Conservation (phyloP, 92 coral and sea anemone genomes). For the Scolanthus callimorphus region DNA sequence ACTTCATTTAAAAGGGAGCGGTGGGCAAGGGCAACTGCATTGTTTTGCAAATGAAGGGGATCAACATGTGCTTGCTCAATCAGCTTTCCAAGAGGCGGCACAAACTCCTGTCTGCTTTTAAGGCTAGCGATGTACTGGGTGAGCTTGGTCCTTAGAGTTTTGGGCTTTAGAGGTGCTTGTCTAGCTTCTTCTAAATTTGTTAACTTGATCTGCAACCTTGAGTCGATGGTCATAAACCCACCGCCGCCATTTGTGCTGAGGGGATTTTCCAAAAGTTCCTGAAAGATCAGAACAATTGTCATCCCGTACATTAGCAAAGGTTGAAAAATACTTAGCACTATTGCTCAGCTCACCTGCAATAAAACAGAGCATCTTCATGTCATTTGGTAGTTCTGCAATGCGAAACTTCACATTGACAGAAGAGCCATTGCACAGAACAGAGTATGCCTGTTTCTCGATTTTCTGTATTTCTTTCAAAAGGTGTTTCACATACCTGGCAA, state of each 20-base stretch:
- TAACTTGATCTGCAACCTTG: slow-evolving; percentile 29
- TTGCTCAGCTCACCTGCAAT: slow-evolving; percentile 36
- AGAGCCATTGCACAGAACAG: slow-evolving; percentile 15
- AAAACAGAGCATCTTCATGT: slow-evolving; percentile 51
- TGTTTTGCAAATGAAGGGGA: slow-evolving; percentile 51
- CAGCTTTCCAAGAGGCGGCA: slow-evolving; percentile 37
- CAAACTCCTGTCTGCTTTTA: slow-evolving; percentile 54
- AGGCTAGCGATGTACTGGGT: slow-evolving; percentile 30
- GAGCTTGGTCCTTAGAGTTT: slow-evolving; percentile 20
- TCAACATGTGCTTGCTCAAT: slow-evolving; percentile 53
- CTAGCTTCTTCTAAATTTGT: slow-evolving; percentile 20
- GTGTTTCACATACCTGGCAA: slow-evolving; percentile 9
- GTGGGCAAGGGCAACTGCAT: slow-evolving; percentile 45
- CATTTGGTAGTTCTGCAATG: slow-evolving; percentile 39
- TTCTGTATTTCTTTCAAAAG: slow-evolving; percentile 20
- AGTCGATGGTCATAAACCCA: slow-evolving; percentile 32
- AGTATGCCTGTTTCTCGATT: slow-evolving; percentile 14
- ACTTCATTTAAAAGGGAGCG: slow-evolving; percentile 15
- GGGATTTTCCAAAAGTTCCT: slow-evolving; percentile 34
- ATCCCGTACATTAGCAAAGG: slow-evolving; percentile 40
- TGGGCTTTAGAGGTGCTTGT: slow-evolving; percentile 11
- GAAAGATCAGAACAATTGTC: slow-evolving; percentile 5
- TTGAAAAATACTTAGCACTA: slow-evolving; percentile 40
- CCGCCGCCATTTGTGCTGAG: slow-evolving; percentile 26
- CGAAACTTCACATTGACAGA: slow-evolving; percentile 15